These are phyloP conservation scores for Tetrax tetrax DNA, from an alignment of 2,113 vertebrate genomes.

Conservation along the genomic window DNA sequence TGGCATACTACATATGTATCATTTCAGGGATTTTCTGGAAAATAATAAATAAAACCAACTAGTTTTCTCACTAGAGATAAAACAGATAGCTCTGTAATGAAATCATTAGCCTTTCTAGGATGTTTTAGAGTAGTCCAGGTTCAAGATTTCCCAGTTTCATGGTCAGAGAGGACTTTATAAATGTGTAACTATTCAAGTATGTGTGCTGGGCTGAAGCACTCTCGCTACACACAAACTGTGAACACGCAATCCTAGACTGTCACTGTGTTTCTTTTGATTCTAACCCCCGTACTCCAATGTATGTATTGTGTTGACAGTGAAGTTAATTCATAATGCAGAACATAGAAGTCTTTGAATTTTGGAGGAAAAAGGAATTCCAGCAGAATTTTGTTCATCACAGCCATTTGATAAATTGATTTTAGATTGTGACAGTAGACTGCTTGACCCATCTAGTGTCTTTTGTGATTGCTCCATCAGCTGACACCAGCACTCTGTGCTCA, in stretches of 20 bases:
- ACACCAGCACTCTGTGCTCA: not conserved
- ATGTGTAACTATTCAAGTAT: not conserved
- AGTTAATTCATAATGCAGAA: not conserved
- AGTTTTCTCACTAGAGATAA: not conserved
- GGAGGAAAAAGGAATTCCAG: not conserved
- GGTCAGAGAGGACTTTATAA: too few relatives aligned
- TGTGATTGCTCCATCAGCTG: not conserved
- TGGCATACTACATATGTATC: not conserved
- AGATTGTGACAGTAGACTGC: not conserved
- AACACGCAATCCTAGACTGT: not conserved
- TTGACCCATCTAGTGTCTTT: not conserved
- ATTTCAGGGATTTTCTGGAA: not conserved
- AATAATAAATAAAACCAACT: not conserved
- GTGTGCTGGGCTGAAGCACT: not conserved
- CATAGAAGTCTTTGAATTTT: not conserved
- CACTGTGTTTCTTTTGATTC: not conserved
- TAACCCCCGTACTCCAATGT: not conserved
- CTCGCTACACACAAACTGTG: not conserved
- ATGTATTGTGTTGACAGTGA: not conserved
- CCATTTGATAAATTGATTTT: not conserved
- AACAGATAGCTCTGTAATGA: not conserved
- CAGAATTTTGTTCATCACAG: not conserved
- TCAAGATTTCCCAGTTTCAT: not conserved
- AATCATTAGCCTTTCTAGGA: not conserved
- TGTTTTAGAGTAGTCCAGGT: not conserved